Evolutionary conservation across 2,888 invertebrate genomes (phyloP).

Genomic region (Abscondita cerata): DNA sequence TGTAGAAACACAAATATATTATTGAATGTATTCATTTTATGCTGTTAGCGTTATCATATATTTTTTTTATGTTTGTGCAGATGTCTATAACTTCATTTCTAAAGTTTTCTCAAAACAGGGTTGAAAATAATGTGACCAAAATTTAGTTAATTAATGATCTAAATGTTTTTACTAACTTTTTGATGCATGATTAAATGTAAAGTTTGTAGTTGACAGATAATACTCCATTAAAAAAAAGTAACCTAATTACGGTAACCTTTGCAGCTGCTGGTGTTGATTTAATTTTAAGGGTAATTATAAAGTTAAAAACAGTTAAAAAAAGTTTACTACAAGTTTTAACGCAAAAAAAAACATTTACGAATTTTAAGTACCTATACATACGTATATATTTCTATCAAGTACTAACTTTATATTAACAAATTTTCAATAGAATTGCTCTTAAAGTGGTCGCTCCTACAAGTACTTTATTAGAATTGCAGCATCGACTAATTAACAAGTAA

Average conservation of each 20-base stretch:
- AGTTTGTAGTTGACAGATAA: constrained; percentile 15
- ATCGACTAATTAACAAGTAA: too few relatives aligned
- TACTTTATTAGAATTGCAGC: too few relatives aligned
- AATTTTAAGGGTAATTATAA: constrained; percentile 20
- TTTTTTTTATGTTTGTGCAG: constrained; percentile 1
- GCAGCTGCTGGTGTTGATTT: constrained; percentile 19
- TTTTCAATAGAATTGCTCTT: not conserved
- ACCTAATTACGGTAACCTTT: constrained; percentile 14
- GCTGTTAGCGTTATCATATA: not conserved
- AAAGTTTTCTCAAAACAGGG: constrained; percentile 1
- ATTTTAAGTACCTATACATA: too few relatives aligned
- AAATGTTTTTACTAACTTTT: too few relatives aligned
- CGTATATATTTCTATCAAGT: too few relatives aligned
- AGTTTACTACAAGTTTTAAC: not conserved
- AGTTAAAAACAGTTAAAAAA: constrained; percentile 9
- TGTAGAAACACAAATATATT: not conserved
- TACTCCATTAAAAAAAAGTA: constrained; percentile 13
- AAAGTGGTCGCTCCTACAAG: too few relatives aligned
- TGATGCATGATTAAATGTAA: constrained; percentile 13
- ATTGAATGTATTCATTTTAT: too few relatives aligned
- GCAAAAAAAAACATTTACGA: not conserved
- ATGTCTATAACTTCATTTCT: not conserved
- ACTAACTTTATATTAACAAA: too few relatives aligned
- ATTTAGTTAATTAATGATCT: too few relatives aligned
- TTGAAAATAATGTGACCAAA: too few relatives aligned